Evolutionary conservation across 2,797 vertebrate genomes (phyloP).

Genomic region (Thripadectes ignobilis): DNA sequence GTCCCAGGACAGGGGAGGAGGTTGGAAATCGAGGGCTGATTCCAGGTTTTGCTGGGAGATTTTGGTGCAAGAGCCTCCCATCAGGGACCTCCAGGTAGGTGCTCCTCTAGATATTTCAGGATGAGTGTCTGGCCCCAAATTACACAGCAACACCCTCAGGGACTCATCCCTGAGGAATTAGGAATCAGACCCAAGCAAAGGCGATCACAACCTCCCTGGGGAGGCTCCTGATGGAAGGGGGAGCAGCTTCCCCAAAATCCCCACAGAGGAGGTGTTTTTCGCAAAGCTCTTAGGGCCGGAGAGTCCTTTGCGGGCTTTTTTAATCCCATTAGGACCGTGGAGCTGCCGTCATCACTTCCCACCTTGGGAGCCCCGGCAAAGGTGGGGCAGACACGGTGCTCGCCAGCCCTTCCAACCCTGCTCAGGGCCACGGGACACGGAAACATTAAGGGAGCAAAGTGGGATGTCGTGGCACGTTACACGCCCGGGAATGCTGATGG

Average conservation of each 20-base stretch:
- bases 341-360: not conserved
- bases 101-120: not conserved
- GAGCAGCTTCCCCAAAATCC: not conserved
- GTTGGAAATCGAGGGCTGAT: not conserved
- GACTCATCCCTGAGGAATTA: not conserved
- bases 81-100: accelerated
- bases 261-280: accelerated
- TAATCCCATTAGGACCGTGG: not conserved
- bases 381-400: not conserved
- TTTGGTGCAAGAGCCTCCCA: not conserved
- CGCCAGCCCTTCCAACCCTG: not conserved
- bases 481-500: not conserved
- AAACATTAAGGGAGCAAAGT: not conserved
- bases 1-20: not conserved
- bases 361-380: not conserved
- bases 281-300: not conserved
- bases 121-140: not conserved
- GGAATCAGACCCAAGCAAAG: not conserved
- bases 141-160: accelerated
- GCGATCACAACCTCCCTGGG: accelerated
- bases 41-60: not conserved
- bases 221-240: not conserved
- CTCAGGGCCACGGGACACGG: accelerated
- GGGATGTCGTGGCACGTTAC: accelerated
- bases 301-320: not conserved